Conservation (phyloP, 1,140 invertebrate genomes). For the Danaus melanippus region DNA sequence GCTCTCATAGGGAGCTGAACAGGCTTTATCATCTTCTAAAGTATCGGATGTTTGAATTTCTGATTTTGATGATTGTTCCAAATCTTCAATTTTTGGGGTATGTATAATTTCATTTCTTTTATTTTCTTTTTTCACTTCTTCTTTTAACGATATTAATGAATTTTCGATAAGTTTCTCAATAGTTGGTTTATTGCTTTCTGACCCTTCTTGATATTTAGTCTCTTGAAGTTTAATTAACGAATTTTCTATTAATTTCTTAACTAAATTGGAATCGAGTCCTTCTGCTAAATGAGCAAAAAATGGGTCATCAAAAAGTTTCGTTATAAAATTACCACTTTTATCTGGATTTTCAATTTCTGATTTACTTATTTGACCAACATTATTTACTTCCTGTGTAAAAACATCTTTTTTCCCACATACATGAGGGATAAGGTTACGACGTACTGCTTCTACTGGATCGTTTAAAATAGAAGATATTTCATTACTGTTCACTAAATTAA, state of each 20-base stretch:
- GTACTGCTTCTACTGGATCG: slow-evolving; percentile 81
- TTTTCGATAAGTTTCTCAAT: slow-evolving; percentile 74
- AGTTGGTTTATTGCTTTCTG: slow-evolving; percentile 73
- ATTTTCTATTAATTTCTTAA: slow-evolving; percentile 76
- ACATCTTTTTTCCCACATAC: slow-evolving; percentile 76
- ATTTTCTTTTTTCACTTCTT: slow-evolving; percentile 60
- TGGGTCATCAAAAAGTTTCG: slow-evolving; percentile 75
- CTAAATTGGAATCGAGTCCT: slow-evolving; percentile 72
- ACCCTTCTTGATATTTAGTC: slow-evolving; percentile 68
- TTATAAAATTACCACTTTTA: slow-evolving; percentile 66
- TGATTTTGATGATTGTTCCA: slow-evolving; percentile 1
- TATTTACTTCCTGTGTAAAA: slow-evolving; percentile 10
- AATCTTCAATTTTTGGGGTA: background rate
- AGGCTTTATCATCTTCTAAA: slow-evolving; percentile 58
- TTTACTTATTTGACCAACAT: slow-evolving; percentile 8
- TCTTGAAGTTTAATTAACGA: slow-evolving; percentile 75
- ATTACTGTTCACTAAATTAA: slow-evolving; percentile 27
- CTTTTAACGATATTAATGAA: slow-evolving; percentile 72
- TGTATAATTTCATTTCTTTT: slow-evolving; percentile 32
- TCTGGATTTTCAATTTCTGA: slow-evolving; percentile 27
- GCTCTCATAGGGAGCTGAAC: slow-evolving; percentile 73
- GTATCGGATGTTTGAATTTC: slow-evolving; percentile 22
- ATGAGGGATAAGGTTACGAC: slow-evolving; percentile 79
- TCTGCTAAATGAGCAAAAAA: slow-evolving; percentile 75
- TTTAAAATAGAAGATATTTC: slow-evolving; percentile 73